Base-by-base conservation (phyloP, 2,113 vertebrate genomes). In the Grus americana region DNA sequence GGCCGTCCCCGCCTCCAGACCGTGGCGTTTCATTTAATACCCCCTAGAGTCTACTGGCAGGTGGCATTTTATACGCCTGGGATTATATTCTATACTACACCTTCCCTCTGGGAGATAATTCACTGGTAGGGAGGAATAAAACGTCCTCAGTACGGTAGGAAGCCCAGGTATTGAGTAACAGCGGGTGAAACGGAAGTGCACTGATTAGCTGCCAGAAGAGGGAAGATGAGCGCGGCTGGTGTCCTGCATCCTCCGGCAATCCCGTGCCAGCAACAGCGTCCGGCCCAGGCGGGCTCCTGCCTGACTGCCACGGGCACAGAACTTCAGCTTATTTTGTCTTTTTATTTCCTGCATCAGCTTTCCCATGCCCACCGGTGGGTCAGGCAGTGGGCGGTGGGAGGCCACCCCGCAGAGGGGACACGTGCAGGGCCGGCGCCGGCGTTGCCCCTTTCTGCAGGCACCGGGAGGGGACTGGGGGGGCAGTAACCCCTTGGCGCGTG, bases 251-350 rank as follows among this genome's bases (percentile, higher is more conserved):
- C 57, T 62, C 42, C 24, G 47, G 66, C 42, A 49, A 50, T 29
- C 16, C 55, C 3, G 1, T 52, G n/a, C 62, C 52, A 57, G 46
- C 11, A 50, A 9, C 54, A 81, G 36, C 4, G 1, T 20, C 75
- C 1, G 5, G 8, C 52, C n/a, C 34, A 29, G 59, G 59, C 5
- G 67, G 34, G 15, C 32, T 72, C 57, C 79, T 40, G 32, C 44
- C 20, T 1, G 1, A n/a, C 0, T 1, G 7, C 38, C 61, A 22
- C 5, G 18, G 40, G 70, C 50, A 38, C 23, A 42, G 50, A 49
- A 42, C 32, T 40, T 27, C 44, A 32, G 10, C 23, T 66, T 12
- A 3, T 29, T 32, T n/a, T 34, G 11, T 26, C 11, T 10, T 73
- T 12, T 24, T 10, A 8, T 7, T 44, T 44, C 54, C 46, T 49